Percentiles rank a stretch among this genome's conserved stretches.
Conservation (phyloP, 2,113 vertebrate species). For the Ovis canadensis region DNA sequence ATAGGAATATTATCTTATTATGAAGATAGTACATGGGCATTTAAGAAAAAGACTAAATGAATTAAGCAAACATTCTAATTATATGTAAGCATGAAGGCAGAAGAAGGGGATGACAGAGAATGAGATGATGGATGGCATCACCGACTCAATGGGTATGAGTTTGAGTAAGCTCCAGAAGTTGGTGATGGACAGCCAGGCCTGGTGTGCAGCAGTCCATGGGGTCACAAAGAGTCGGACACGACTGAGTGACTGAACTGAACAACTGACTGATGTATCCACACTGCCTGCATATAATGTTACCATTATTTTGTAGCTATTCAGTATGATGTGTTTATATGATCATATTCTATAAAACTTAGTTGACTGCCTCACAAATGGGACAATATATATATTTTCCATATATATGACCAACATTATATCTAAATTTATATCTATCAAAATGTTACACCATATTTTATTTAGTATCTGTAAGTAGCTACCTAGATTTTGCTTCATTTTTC, state of each 20-base stretch:
- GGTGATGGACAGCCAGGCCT: neutral
- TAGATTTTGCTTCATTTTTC: neutral
- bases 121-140: neutral
- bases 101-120: neutral
- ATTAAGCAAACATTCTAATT: neutral
- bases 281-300: neutral
- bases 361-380: neutral
- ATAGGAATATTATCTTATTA: neutral
- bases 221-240: fast-evolving
- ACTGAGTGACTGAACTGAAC: neutral
- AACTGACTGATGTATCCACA: neutral
- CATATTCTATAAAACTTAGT: neutral
- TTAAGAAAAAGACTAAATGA: neutral
- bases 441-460: neutral
- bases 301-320: neutral
- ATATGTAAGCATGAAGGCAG: neutral
- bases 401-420: neutral
- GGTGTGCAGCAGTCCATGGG: neutral
- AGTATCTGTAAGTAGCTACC: neutral
- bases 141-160: neutral
- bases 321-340: neutral
- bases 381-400: fast-evolving
- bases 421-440: neutral
- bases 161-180: neutral
- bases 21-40: neutral